phyloP scores from a whole-genome alignment of 2,113 vertebrate genomes.

The Drymodes brunneopygia region DNA sequence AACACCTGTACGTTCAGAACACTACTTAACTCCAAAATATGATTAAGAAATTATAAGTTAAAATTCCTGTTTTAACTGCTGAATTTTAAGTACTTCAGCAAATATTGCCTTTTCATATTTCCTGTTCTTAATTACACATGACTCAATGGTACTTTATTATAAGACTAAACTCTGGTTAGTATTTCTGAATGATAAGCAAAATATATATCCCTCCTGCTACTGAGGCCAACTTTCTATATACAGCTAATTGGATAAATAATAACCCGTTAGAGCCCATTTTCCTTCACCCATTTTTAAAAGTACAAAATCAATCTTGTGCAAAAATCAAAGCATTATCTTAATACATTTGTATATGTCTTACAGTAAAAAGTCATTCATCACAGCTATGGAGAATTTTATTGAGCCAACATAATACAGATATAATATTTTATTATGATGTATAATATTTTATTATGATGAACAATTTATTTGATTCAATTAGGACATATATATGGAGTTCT shows the following conservation, averaged over 20 bases:
- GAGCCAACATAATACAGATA: background rate
- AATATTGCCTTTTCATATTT: conserved; percentile 65
- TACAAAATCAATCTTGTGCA: background rate
- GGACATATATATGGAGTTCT: background rate
- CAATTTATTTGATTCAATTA: conserved; percentile 3
- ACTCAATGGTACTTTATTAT: conserved; percentile 55
- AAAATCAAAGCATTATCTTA: background rate
- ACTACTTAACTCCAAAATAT: conserved; percentile 42
- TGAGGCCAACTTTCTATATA: background rate
- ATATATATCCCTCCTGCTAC: background rate
- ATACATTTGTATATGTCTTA: background rate
- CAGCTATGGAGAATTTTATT: background rate
- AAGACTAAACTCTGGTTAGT: conserved; percentile 14
- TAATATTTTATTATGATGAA: background rate
- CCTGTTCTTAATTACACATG: conserved; percentile 59
- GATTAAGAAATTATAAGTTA: conserved; percentile 46
- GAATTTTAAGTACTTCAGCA: conserved; percentile 60
- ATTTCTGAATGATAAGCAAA: conserved; percentile 58
- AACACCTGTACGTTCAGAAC: conserved; percentile 60
- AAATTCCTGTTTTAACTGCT: conserved; percentile 69
- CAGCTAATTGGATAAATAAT: conserved; percentile 34
- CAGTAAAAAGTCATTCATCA: background rate
- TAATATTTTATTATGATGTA: background rate
- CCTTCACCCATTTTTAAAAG: background rate
- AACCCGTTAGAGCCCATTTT: background rate